Base-by-base conservation (phyloP, 2,113 vertebrate genomes). In the Cairina moschata region DNA sequence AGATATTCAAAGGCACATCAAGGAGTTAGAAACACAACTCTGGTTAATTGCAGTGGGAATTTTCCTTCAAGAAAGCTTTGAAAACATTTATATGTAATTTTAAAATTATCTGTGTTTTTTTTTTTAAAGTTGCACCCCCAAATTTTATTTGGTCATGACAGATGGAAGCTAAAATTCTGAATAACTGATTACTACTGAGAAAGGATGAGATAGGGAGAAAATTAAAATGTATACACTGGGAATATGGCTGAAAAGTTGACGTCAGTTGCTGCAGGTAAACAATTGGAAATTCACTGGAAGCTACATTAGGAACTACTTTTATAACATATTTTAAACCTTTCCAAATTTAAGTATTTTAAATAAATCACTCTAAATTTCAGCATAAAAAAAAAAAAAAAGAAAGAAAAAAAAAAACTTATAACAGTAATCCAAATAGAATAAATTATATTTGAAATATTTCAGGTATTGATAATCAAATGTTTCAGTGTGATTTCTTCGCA, bases 181-280 rank as follows among this genome's bases (percentile, higher is more conserved):
- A 85, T 88, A 93, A 73, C 25, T 90, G 62, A 90, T 94, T 94
- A 79, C 71, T 75, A 42, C 72, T 52, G 88, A 92, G 80, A 86
- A 18, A 86, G 2, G 11, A 34, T 81, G 63, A 83, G 63, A 77
- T 23, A 36, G 22, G 44, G 15, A 91, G 13, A 46, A 93, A 92
- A 91, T 94, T 86, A 78, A 91, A 88, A 85, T 34, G 81, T 42
- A 88, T 72, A 26, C 13, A 31, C 48, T 36, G 69, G 73, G 58
- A 92, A 93, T 68, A 75, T 26, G 58, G 48, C 62, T 95, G 86
- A 91, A 91, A 93, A 92, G 59, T 93, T 93, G 48, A 75, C 59
- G 54, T 90, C 5, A 20, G 23, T 59, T 88, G 36, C 65, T 91
- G 34, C n/a, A 71, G 31, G 72, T 75, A 52, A 95, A 90, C 72